Percentiles rank a stretch among this genome's conserved stretches.
Evolutionary conservation across 1,140 invertebrate species (phyloP).

Genomic region (Teleopsis dalmanni): DNA sequence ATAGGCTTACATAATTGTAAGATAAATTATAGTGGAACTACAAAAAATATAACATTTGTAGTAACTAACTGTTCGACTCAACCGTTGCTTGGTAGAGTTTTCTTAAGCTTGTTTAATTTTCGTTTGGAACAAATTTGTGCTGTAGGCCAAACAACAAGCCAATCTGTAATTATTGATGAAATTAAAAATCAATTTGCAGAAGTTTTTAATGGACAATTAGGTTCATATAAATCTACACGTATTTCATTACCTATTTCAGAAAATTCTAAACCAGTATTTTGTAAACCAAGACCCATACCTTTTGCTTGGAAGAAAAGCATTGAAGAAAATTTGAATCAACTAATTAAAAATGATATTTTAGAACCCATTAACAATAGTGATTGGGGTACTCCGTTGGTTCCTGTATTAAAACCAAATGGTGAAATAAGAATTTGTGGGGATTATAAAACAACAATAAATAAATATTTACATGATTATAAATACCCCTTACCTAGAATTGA

Average conservation of each 20-base stretch:
- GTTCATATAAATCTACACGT: slow-evolving; percentile 4
- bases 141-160: neutral
- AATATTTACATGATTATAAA: slow-evolving; percentile 28
- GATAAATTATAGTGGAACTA: slow-evolving; percentile 4
- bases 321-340: slow-evolving; percentile 16
- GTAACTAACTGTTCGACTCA: slow-evolving; percentile 1
- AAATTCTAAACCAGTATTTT: slow-evolving; percentile 25
- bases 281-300: slow-evolving; percentile 20
- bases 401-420: slow-evolving; percentile 19
- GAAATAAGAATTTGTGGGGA: slow-evolving; percentile 40
- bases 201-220: slow-evolving; percentile 3
- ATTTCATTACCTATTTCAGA: slow-evolving; percentile 3
- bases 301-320: slow-evolving; percentile 19
- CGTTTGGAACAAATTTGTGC: slow-evolving; percentile 7
- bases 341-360: slow-evolving; percentile 15
- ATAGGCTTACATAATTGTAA: slow-evolving; percentile 1
- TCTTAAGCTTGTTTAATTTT: slow-evolving; percentile 9
- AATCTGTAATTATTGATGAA: neutral
- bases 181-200: slow-evolving; percentile 10
- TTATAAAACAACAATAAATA: slow-evolving; percentile 42
- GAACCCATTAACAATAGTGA: slow-evolving; percentile 13
- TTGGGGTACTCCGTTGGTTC: slow-evolving; percentile 24
- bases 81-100: slow-evolving; percentile 7
- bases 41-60: slow-evolving; percentile 3
- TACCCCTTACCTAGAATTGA: slow-evolving; percentile 31